phyloP scores from a whole-genome alignment of 2,113 vertebrate genomes.

The Heterotis niloticus region DNA sequence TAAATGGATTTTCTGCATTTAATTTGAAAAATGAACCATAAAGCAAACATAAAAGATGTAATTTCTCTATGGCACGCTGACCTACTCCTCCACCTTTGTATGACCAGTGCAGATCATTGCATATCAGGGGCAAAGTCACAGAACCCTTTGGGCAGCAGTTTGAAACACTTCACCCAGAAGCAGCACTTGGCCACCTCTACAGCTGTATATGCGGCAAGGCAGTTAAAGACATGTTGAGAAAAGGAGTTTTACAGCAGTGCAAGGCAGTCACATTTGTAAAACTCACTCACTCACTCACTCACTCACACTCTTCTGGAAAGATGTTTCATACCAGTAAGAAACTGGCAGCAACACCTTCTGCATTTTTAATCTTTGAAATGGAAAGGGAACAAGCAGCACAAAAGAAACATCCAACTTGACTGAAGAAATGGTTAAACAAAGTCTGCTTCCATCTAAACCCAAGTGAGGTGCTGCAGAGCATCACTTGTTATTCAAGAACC shows the following conservation, averaged over 20 bases:
- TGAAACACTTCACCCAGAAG: too few species aligned
- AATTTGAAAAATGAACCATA: slow-evolving; percentile 77
- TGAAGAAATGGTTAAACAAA: slow-evolving; percentile 28
- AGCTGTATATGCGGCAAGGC: background rate
- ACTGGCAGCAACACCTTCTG: too few species aligned
- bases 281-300: too few species aligned
- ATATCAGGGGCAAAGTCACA: slow-evolving; percentile 7
- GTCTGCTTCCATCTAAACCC: background rate
- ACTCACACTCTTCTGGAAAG: too few species aligned
- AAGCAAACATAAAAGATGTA: slow-evolving; percentile 75
- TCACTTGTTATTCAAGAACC: slow-evolving; percentile 56
- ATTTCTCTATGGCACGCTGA: slow-evolving; percentile 66
- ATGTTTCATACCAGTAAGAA: too few species aligned
- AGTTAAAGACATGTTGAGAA: too few species aligned
- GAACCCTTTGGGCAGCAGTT: background rate
- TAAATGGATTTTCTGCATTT: slow-evolving; percentile 68
- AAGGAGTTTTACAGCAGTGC: too few species aligned
- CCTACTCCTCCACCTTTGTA: slow-evolving; percentile 36
- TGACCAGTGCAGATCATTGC: background rate
- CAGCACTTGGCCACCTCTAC: too few species aligned
- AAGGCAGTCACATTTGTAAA: too few species aligned
- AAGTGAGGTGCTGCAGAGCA: slow-evolving; percentile 25
- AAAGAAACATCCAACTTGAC: slow-evolving; percentile 4
- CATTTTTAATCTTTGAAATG: too few species aligned
- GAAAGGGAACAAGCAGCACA: too few species aligned